These are phyloP conservation scores for Drepana falcataria DNA, from an alignment of 2,888 invertebrate species.

Conservation along the genomic window DNA sequence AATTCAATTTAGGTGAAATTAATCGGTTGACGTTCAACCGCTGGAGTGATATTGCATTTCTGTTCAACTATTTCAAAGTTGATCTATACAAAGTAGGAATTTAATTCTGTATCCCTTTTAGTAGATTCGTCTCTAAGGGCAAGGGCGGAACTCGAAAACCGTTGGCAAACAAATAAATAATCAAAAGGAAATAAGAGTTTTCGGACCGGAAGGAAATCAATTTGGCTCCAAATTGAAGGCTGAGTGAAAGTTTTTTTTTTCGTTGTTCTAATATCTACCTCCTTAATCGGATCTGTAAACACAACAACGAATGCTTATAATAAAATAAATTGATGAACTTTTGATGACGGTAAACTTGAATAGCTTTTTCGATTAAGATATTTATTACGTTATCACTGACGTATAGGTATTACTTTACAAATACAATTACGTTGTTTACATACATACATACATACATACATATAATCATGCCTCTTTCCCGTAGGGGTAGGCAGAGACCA, in stretches of 20 bases:
- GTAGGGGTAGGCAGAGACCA: too few species aligned
- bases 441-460: too few species aligned
- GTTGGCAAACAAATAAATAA: constrained; percentile 1
- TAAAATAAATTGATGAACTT: too few species aligned
- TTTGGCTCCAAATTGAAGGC: background rate
- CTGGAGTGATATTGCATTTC: background rate
- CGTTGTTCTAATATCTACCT: background rate
- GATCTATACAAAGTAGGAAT: background rate
- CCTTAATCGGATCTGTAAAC: background rate
- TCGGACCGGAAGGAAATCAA: constrained; percentile 1
- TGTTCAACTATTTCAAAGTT: background rate
- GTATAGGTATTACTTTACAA: too few species aligned
- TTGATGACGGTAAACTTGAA: too few species aligned
- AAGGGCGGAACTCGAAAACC: background rate
- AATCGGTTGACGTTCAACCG: background rate
- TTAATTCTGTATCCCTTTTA: background rate
- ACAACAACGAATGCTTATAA: background rate
- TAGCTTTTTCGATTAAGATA: too few species aligned
- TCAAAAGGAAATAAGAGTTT: constrained; percentile 1
- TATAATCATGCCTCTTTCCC: too few species aligned
- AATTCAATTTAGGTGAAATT: background rate
- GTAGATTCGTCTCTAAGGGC: background rate
- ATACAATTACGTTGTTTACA: too few species aligned
- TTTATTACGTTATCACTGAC: too few species aligned
- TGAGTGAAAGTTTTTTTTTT: background rate